Evolutionary conservation across 1,140 invertebrate genomes (phyloP).

Genomic region (Rhizoglyphus robini): DNA sequence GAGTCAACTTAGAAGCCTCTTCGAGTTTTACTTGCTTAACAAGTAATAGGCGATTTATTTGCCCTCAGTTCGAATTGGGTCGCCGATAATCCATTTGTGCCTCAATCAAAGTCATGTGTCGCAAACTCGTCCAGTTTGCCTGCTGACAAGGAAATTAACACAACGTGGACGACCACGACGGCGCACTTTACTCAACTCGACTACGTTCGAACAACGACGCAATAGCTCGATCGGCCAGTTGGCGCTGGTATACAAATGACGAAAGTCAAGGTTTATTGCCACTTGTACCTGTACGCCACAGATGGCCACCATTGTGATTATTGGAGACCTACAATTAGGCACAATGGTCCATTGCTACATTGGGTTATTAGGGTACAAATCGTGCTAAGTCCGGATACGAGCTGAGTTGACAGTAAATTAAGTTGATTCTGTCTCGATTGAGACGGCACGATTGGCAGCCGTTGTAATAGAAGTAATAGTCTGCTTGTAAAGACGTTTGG

Average conservation of each 20-base stretch:
- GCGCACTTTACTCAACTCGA: neutral
- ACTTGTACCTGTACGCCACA: neutral
- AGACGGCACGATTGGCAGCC: too few species aligned
- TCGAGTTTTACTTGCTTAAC: too few species aligned
- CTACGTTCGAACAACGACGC: neutral
- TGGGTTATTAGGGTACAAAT: too few species aligned
- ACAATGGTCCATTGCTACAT: too few species aligned
- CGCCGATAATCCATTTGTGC: neutral
- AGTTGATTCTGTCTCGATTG: too few species aligned
- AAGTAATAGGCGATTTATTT: neutral
- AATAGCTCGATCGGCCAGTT: neutral
- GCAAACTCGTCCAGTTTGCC: neutral
- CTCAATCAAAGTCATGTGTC: conserved; percentile 2
- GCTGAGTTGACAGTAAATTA: too few species aligned
- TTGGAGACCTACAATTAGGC: neutral
- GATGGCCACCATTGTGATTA: neutral
- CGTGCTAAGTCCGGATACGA: too few species aligned
- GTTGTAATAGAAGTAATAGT: neutral
- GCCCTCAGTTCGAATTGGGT: neutral
- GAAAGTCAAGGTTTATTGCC: conserved; percentile 15
- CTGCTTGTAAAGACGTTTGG: neutral
- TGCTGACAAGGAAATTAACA: neutral
- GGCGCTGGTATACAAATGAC: too few species aligned
- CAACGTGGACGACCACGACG: neutral
- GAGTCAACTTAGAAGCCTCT: too few species aligned